A percentile compares a stretch with the other conserved stretches of the same genome.
phyloP scores from a whole-genome alignment of 2,113 vertebrate species.

The Chaetops frenatus region DNA sequence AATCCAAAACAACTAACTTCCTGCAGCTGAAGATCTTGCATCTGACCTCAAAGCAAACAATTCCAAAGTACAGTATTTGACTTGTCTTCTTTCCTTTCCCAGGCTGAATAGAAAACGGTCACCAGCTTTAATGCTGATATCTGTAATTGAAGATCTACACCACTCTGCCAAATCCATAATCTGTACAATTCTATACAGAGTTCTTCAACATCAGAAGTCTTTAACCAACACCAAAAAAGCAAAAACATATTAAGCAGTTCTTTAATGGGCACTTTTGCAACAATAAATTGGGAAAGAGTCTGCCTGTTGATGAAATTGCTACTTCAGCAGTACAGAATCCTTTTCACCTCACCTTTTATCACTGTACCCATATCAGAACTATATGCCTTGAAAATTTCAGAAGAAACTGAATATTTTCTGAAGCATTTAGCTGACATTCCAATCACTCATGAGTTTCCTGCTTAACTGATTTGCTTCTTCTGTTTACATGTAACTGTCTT shows the following conservation, averaged over 20 bases:
- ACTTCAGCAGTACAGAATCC: not conserved
- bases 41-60: not conserved
- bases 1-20: not conserved
- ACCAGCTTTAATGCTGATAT: not conserved
- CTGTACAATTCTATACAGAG: not conserved
- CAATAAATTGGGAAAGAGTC: not conserved
- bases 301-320: not conserved
- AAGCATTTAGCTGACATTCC: not conserved
- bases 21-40: not conserved
- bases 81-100: not conserved
- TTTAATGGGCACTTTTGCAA: not conserved
- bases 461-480: not conserved
- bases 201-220: not conserved
- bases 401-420: not conserved
- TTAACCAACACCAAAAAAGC: not conserved
- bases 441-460: not conserved
- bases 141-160: not conserved
- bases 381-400: not conserved
- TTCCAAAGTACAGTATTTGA: not conserved
- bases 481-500: not conserved
- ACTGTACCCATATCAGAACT: not conserved
- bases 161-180: not conserved
- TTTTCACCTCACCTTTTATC: not conserved
- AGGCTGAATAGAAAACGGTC: not conserved
- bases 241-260: not conserved